Percentiles rank a stretch among this genome's conserved stretches.
These are phyloP conservation scores for Xiphophorus birchmanni DNA, from an alignment of 2,797 vertebrate species.

Conservation along the genomic window DNA sequence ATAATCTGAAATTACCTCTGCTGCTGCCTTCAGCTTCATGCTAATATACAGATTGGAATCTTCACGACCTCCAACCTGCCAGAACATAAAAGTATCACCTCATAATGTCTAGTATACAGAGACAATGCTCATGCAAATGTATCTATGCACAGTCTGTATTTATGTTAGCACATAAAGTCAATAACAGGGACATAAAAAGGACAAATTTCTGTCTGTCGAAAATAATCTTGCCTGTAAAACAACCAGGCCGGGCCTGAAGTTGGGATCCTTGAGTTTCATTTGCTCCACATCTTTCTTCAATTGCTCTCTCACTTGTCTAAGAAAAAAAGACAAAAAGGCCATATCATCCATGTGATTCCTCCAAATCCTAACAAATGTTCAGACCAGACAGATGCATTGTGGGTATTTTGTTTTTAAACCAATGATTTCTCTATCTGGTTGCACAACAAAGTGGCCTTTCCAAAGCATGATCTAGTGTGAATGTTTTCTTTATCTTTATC, in stretches of 20 bases:
- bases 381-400: not conserved
- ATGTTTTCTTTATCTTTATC: conserved; percentile 32
- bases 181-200: conserved; percentile 5
- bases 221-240: conserved; percentile 88
- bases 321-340: conserved; percentile 1
- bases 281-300: conserved; percentile 89
- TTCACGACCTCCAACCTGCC: conserved; percentile 93
- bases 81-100: conserved; percentile 21
- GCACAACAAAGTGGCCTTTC: not conserved
- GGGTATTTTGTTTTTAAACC: not conserved
- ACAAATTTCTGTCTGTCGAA: not conserved
- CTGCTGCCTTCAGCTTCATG: conserved; percentile 96
- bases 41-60: conserved; percentile 98
- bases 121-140: not conserved
- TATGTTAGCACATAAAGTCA: not conserved
- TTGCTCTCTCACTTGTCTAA: conserved; percentile 87
- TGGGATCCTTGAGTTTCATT: conserved; percentile 85
- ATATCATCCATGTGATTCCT: not conserved
- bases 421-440: conserved; percentile 3
- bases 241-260: conserved; percentile 91
- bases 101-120: not conserved
- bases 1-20: conserved; percentile 84
- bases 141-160: not conserved
- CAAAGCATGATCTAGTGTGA: not conserved
- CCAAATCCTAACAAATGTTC: not conserved